A percentile compares a stretch with the other conserved stretches of the same genome.
These are phyloP conservation scores for Paramormyrops hopkinsi DNA, from an alignment of 2,797 vertebrate genomes.

Conservation along the genomic window DNA sequence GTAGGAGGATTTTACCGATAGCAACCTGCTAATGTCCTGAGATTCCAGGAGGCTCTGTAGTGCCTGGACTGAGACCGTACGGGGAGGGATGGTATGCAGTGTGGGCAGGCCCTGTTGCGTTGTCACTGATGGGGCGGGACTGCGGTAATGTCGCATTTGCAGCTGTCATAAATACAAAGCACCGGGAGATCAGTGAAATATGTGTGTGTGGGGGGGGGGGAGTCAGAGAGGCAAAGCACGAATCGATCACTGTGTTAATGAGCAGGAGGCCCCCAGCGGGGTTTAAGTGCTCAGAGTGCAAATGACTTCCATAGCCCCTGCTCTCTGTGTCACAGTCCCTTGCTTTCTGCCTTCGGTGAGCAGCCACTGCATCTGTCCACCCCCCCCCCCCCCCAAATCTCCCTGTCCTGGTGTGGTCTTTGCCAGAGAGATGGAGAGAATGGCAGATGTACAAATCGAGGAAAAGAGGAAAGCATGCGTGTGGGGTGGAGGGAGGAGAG, in stretches of 20 bases:
- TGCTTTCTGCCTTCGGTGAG: not conserved
- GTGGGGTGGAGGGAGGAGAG: slow-evolving; percentile 7
- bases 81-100: not conserved
- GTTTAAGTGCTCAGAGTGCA: not conserved
- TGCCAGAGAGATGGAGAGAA: not conserved
- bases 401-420: not conserved
- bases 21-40: not conserved
- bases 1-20: not conserved
- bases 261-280: not conserved
- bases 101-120: not conserved
- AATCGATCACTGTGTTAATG: not conserved
- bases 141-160: not conserved
- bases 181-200: not conserved
- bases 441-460: not conserved
- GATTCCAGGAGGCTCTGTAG: not conserved
- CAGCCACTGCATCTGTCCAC: not conserved
- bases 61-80: not conserved
- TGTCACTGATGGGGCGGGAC: not conserved
- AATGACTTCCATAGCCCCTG: not conserved
- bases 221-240: not conserved
- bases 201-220: not conserved
- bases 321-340: not conserved
- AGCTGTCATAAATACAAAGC: slow-evolving; percentile 15
- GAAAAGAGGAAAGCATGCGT: not conserved
- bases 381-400: not conserved